Base-by-base conservation (phyloP, 2,113 vertebrate species). In the Mola mola region DNA sequence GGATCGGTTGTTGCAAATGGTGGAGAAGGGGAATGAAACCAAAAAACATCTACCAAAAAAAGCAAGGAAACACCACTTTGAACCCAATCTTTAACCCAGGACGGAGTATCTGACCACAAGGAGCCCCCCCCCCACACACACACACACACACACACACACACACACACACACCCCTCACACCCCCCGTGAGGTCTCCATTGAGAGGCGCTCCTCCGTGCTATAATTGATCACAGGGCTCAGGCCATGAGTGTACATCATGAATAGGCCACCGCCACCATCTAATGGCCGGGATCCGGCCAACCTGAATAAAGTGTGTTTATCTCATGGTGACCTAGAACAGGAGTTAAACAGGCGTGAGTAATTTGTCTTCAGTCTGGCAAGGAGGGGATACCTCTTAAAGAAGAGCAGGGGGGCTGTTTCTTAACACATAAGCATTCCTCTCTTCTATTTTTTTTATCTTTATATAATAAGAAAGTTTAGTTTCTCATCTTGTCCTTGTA, bases 241-340 rank as follows among this genome's bases (percentile, higher is more conserved):
- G 79, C 76, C 57, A 59, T 29, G 76, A 72, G 82, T 48, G 64
- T 67, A 68, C 73, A 57, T 43, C 75, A 59, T 86, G 72, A 89
- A 91, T 75, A 72, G 83, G 29, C 71, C 67, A 21, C 75, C 24
- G 15, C 73, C 72, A 75, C 85, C 65, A 81, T 75, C 77, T 88
- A 89, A 89, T 90, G 80, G 72, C 82, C 15, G 26, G 59, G 83
- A 79, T 85, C 79, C 63, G 84, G 67, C 80, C 78, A 59, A 78
- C 75, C 82, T 88, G 86, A 92, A 90, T 88, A 59, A 86, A 83
- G 85, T 85, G 81, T 86, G 83, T 89, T 92, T 90, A 91, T 91
- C 86, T 92, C 90, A 90, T 88, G 78, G 77, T 87, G 90, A 91
- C 91, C 90, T 89, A 87, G 88, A 88, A 90, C 75, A 86, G 89